These are phyloP conservation scores for Sebastes cheni DNA, from an alignment of 2,797 vertebrate genomes.

Conservation along the genomic window DNA sequence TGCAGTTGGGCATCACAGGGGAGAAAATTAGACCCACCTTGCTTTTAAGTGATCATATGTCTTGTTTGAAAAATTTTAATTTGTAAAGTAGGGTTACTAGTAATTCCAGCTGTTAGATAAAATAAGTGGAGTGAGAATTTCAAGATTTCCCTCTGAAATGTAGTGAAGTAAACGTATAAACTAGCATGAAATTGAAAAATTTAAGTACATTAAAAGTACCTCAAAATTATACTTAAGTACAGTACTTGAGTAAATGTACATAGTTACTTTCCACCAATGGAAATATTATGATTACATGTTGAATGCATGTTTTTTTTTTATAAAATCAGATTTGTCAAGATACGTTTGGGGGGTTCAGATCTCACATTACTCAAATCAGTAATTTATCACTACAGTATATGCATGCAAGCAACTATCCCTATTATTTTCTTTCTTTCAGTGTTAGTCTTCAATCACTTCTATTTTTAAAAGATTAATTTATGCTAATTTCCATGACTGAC, in stretches of 20 bases:
- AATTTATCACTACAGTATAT: neutral
- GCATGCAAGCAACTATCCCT: neutral
- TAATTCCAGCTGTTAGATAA: rapidly evolving
- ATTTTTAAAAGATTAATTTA: neutral
- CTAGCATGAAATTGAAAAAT: neutral
- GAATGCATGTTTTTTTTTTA: neutral
- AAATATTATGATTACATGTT: neutral
- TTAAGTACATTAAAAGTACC: neutral
- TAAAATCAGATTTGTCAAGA: neutral
- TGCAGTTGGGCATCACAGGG: conserved; percentile 53
- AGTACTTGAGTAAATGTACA: too few species aligned
- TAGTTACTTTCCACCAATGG: neutral
- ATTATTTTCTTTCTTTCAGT: neutral
- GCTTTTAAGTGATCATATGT: neutral
- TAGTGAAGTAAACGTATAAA: too few species aligned
- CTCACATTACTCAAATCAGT: neutral
- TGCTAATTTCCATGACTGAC: neutral
- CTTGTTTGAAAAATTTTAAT: neutral
- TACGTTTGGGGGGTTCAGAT: neutral
- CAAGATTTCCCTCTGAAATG: neutral
- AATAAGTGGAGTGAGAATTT: neutral
- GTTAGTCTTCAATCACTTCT: neutral
- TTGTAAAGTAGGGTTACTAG: neutral
- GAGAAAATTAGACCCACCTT: neutral
- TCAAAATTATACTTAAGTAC: neutral